Evolutionary conservation across 2,888 invertebrate genomes (phyloP), one percentile per base, ranked within the genome.

Genomic region (Mechanitis messenoides): DNA sequence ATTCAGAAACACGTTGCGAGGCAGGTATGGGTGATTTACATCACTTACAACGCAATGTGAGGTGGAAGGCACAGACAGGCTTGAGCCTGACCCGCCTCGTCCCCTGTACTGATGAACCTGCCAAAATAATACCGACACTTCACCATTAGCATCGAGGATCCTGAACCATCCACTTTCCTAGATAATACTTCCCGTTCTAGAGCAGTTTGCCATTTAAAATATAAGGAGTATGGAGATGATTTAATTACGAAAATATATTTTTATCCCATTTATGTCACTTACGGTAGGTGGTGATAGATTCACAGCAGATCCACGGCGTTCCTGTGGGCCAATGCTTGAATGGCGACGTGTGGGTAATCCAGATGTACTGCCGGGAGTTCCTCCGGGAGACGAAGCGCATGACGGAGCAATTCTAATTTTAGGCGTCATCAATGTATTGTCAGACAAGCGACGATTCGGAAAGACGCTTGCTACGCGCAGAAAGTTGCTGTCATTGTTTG

Each of bases 201-300:
- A 60, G 11, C 45, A 53, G 55, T 11, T 53, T 59, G 55, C 58
- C 33, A 50, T 33, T 59, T 12, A 50, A 57, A 42, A 54, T 11
- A 2, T 12, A 28, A 55, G 53, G 35, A 20, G 50, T 57, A 59
- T 54, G 53, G 50, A 50, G 35, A 53, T 46, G 56, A 33, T 50
- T 58, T 53, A 50, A 45, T 45, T 53, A 45, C 54, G 55, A 58
- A 53, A 20, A 11, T 31, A 9, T 58, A 58, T 45, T 12, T 33
- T 9, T 60, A 20, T 56, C 54, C 46, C 33, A 33, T 12, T 55
- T 31, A 42, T 62, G 20, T 65, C 59, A 92, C 94, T 93, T 93
- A 97, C 97, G 91, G 96, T 95, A 71, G 96, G 96, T 71, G 96
- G 96, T 65, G 96, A 96, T 65, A 96, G 91, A 88, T 96, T 96